Conservation (phyloP, 1,140 invertebrate genomes). For the honey bee (Apis mellifera) region DNA sequence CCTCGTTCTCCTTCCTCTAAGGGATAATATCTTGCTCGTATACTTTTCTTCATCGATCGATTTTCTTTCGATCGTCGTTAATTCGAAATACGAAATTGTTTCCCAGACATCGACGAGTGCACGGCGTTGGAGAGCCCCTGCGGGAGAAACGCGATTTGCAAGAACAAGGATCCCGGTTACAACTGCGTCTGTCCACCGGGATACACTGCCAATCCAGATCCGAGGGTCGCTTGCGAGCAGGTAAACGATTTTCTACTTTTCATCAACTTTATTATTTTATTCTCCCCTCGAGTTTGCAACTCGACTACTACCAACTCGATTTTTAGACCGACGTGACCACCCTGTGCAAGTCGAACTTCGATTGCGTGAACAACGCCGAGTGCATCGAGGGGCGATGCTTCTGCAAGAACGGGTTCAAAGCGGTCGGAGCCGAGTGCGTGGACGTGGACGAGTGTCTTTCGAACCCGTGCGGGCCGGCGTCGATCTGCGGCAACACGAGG, state of each 20-base stretch:
- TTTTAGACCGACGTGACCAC: conserved; percentile 90
- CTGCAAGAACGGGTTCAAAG: conserved; percentile 93
- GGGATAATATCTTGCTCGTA: no score
- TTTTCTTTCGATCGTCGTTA: neutral
- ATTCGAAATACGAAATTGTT: neutral
- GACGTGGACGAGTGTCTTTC: conserved; percentile 92
- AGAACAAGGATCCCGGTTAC: conserved; percentile 93
- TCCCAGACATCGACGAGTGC: conserved; percentile 95
- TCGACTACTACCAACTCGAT: no score
- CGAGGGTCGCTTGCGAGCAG: conserved; percentile 93
- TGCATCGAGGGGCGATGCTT: conserved; percentile 94
- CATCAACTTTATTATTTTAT: no score
- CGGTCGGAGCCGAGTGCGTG: conserved; percentile 88
- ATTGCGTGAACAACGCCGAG: conserved; percentile 95
- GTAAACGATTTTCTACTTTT: conserved; percentile 74
- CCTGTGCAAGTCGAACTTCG: conserved; percentile 93
- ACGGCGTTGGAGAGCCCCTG: conserved; percentile 90
- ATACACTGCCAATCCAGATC: conserved; percentile 90
- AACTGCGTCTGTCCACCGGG: conserved; percentile 94
- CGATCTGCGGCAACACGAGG: conserved; percentile 91
- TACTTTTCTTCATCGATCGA: neutral
- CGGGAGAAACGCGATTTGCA: conserved; percentile 92
- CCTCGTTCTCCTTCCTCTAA: no score
- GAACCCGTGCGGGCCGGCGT: conserved; percentile 90
- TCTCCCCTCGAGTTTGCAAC: no score